Evolutionary conservation across 2,113 vertebrate genomes (phyloP).

Genomic region (Xyliphius kryptos): DNA sequence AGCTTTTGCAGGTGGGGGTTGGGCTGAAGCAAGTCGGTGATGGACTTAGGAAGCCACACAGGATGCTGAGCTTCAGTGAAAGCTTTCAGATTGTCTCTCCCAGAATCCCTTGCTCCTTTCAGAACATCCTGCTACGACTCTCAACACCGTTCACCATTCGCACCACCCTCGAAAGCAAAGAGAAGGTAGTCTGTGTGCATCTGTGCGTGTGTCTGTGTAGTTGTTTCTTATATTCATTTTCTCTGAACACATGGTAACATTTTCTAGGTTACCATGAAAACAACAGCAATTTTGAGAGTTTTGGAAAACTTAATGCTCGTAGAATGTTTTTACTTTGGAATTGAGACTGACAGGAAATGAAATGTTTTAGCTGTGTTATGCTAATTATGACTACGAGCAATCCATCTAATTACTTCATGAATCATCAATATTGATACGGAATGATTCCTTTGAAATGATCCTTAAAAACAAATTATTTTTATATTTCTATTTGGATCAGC

Average conservation of each 20-base stretch:
- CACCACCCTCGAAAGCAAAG: constrained; percentile 76
- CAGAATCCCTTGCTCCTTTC: constrained; percentile 84
- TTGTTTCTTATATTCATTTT: neutral
- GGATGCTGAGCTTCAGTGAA: constrained; percentile 81
- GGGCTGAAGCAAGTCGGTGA: constrained; percentile 85
- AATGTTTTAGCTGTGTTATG: neutral
- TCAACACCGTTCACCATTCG: constrained; percentile 94
- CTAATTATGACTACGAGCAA: no score
- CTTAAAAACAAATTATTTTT: no score
- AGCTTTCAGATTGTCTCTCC: constrained; percentile 94
- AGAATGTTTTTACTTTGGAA: neutral
- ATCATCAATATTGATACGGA: no score
- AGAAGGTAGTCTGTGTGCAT: constrained; percentile 72
- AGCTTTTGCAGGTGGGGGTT: constrained; percentile 88
- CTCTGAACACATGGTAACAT: neutral
- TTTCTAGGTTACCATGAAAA: neutral
- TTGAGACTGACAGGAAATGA: neutral
- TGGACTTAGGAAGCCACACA: constrained; percentile 70
- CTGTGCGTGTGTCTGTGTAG: constrained; percentile 10
- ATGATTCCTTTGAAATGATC: no score
- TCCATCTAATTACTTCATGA: no score
- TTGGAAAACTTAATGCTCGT: neutral
- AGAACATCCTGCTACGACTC: constrained; percentile 82
- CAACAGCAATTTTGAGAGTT: neutral
- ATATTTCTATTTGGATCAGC: no score